Conservation (phyloP, 2,888 invertebrate species). For the Synanthedon vespiformis region DNA sequence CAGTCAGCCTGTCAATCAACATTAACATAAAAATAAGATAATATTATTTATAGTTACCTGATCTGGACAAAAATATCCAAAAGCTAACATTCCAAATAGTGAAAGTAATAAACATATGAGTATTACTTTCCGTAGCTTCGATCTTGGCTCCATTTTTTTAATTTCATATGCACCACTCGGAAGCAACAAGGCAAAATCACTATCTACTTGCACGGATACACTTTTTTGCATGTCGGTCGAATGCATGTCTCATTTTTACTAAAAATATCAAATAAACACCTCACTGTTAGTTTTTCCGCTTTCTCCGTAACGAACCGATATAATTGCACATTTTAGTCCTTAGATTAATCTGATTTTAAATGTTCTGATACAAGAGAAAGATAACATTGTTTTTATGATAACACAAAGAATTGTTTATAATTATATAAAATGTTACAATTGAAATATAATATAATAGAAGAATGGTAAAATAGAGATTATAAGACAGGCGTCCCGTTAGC, state of each 20-base stretch:
- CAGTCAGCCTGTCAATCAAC: no score
- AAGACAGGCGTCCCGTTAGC: no score
- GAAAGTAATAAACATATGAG: slow-evolving; percentile 85
- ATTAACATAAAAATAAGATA: no score
- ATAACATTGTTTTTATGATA: slow-evolving; percentile 40
- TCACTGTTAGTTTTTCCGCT: background rate
- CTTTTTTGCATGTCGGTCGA: slow-evolving; percentile 76
- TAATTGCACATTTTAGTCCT: slow-evolving; percentile 26
- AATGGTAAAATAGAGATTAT: no score
- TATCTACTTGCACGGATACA: slow-evolving; percentile 87
- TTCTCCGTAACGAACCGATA: background rate
- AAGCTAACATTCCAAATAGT: slow-evolving; percentile 87
- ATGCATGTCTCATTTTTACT: slow-evolving; percentile 69
- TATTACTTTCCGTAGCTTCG: slow-evolving; percentile 83
- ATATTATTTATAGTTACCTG: slow-evolving; percentile 69
- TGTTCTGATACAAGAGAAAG: slow-evolving; percentile 22
- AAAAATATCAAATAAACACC: slow-evolving; percentile 10
- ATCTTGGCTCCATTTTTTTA: slow-evolving; percentile 88
- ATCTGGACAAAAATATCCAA: slow-evolving; percentile 91
- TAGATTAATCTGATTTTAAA: slow-evolving; percentile 20
- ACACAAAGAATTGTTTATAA: slow-evolving; percentile 11
- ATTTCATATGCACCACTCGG: slow-evolving; percentile 84
- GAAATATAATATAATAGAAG: no score
- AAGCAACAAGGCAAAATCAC: slow-evolving; percentile 83
- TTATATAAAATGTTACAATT: no score